phyloP scores from a whole-genome alignment of 2,888 invertebrate genomes.

The Leptopilina drosophilae region DNA sequence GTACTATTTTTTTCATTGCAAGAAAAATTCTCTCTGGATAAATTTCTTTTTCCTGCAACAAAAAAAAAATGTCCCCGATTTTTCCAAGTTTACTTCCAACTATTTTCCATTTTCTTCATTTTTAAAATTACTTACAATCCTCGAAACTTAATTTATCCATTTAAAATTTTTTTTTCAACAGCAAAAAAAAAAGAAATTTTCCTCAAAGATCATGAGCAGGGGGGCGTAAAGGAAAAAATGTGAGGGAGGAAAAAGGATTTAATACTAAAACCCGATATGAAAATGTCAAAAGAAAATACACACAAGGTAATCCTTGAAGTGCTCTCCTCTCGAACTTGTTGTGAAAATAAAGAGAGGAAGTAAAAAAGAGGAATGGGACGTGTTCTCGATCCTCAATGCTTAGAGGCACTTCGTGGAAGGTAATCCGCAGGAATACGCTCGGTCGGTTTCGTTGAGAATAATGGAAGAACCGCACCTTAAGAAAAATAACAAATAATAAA shows the following conservation, averaged over 20 bases:
- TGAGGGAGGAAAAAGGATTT: neutral
- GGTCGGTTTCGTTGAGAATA: conserved; percentile 25
- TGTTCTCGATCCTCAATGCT: conserved; percentile 28
- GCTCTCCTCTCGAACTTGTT: conserved; percentile 30
- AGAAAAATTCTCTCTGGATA: no score
- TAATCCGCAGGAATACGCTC: conserved; percentile 28
- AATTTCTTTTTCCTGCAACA: no score
- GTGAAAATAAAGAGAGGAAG: conserved; percentile 36
- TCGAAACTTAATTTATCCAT: no score
- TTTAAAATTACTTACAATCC: no score
- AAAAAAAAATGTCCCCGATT: no score
- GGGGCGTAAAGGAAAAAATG: neutral
- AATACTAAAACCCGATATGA: conserved; percentile 25
- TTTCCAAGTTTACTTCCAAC: no score
- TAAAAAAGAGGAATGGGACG: neutral
- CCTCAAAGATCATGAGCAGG: no score
- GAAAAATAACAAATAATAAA: neutral
- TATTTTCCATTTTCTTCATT: no score
- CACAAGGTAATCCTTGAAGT: neutral
- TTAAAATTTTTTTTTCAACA: no score
- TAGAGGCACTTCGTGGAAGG: conserved; percentile 24
- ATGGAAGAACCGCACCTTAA: conserved; percentile 37
- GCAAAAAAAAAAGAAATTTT: no score
- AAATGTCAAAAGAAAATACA: conserved; percentile 38
- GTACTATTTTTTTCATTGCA: no score